Base-by-base conservation (phyloP, 1,140 invertebrate genomes). In the Drosophila pallidifrons region DNA sequence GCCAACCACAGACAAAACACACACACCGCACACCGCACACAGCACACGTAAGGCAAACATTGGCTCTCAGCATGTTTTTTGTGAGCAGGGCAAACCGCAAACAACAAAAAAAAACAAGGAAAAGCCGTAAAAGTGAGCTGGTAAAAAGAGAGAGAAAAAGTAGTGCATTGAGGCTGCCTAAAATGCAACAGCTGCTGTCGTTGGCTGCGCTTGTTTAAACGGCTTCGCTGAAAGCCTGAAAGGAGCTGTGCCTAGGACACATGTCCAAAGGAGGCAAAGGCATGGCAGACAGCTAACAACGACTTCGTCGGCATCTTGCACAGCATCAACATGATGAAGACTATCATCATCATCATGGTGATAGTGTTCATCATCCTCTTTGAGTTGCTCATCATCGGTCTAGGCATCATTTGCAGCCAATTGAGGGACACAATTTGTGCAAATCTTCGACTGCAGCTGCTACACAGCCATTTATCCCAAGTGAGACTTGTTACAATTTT, bases 321-420 rank as follows among this genome's bases (percentile, higher is more conserved):
- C 46, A n/a, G n/a, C 58, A 11, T 46, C 10, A n/a, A 25, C 20
- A 25, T 25, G 20, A 25, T 25, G 20, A 25, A 25, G 20, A 25
- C 20, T 25, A 25, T 6, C 38, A 41, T 49, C 38, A 2, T 47
- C 41, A 16, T 47, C 51, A 15, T 46, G 7, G 13, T 66, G 13
- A 65, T 11, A 32, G 3, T 57, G 41, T 30, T 57, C 51, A 5
- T 45, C 49, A 16, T 65, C 46, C 20, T 51, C 32, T 38, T 38
- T 8, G 20, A 35, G 41, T 38, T 58, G 57, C 41, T 15, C 54
- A 16, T 46, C 38, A 25, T 55, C 43, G 51, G 32, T 74, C 69
- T 74, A 32, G 38, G 45, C 80, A 76, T 71, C 81, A 82, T 83
- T 82, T 82, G 65, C 81, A 83, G 81, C 76, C 81, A 85, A 80